A percentile compares a stretch with the other conserved stretches of the same genome.
phyloP scores from a whole-genome alignment of 2,113 vertebrate genomes.

The Hucho hucho region DNA sequence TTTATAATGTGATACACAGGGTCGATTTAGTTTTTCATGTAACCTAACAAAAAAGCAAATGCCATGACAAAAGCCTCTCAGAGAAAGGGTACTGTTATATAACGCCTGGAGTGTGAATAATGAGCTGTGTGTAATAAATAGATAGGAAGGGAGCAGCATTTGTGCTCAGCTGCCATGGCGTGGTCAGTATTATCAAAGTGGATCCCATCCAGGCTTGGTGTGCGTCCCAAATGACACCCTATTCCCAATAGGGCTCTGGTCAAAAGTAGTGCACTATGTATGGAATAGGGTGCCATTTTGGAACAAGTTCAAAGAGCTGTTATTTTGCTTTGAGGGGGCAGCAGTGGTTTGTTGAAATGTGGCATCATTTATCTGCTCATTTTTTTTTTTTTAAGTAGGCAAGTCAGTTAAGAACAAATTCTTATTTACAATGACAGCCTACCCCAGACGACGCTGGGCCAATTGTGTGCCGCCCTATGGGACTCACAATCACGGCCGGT shows the following conservation, averaged over 20 bases:
- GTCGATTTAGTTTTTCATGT: conserved; percentile 28
- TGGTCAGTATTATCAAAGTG: conserved; percentile 9
- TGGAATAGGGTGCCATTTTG: neutral
- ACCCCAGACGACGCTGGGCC: too few species aligned
- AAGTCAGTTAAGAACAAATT: too few species aligned
- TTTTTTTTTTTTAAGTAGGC: too few species aligned
- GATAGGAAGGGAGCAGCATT: neutral
- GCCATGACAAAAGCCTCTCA: conserved; percentile 1
- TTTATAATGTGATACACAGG: conserved; percentile 17
- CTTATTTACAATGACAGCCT: too few species aligned
- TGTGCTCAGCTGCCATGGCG: neutral
- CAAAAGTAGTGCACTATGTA: too few species aligned
- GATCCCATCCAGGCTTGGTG: neutral
- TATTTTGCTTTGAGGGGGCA: neutral
- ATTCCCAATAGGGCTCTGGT: too few species aligned
- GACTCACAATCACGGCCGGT: too few species aligned
- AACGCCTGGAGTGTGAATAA: conserved; percentile 15
- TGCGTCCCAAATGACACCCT: too few species aligned
- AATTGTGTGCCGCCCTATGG: too few species aligned
- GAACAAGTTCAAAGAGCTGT: neutral
- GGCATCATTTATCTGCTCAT: neutral
- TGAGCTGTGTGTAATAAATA: neutral
- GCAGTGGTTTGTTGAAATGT: neutral
- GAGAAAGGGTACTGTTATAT: conserved; percentile 19
- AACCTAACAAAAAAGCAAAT: conserved; percentile 14